These are phyloP conservation scores for Psophia crepitans DNA, from an alignment of 2,113 vertebrate species.

Conservation along the genomic window DNA sequence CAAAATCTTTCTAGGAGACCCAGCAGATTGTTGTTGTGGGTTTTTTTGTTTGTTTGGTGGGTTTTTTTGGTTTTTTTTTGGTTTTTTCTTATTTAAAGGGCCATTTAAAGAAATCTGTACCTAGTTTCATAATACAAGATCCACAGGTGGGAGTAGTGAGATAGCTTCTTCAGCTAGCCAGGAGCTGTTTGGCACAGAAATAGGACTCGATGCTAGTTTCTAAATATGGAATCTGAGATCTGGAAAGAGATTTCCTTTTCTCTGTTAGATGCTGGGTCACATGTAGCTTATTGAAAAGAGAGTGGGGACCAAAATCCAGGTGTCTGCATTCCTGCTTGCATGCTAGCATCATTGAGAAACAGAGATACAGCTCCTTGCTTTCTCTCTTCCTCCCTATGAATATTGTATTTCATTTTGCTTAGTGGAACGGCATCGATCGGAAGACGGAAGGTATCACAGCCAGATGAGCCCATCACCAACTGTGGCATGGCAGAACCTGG, in stretches of 20 bases:
- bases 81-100: background rate
- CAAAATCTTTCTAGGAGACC: background rate
- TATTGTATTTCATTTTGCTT: background rate
- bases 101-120: background rate
- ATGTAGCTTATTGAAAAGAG: background rate
- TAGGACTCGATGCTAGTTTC: background rate
- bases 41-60: too few relatives aligned
- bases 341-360: background rate
- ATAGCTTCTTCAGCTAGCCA: background rate
- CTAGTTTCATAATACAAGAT: background rate
- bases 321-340: background rate
- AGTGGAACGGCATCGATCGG: fast-evolving
- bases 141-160: background rate
- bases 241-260: slow-evolving; percentile 3
- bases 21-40: background rate
- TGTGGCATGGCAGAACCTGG: background rate
- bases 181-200: slow-evolving; percentile 7
- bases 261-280: background rate
- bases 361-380: background rate
- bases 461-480: background rate
- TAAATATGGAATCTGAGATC: background rate
- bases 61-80: too few relatives aligned
- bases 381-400: background rate
- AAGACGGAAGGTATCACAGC: background rate
- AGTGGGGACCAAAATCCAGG: background rate